Percentiles rank a stretch among this genome's conserved stretches.
phyloP scores from a whole-genome alignment of 2,797 vertebrate species.

The Crocidura indochinensis region DNA sequence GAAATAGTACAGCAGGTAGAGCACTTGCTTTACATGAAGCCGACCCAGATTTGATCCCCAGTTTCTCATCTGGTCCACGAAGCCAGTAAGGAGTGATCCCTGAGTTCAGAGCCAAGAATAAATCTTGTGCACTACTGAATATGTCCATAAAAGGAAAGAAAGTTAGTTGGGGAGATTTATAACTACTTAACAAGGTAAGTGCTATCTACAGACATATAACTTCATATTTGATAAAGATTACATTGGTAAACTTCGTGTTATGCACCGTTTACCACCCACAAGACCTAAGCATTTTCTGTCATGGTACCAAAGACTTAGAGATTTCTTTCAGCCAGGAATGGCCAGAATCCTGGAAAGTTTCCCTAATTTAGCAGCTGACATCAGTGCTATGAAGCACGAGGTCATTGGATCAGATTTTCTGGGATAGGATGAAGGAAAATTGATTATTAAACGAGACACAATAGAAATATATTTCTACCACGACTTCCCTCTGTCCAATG shows the following conservation, averaged over 20 bases:
- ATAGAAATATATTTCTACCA: conserved; percentile 73
- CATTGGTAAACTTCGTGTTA: not conserved
- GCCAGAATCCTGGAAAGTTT: not conserved
- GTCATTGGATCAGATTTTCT: no score
- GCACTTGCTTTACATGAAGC: no score
- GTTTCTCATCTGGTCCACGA: no score
- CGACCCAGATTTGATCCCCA: no score
- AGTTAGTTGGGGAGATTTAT: no score
- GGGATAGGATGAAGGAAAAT: not conserved
- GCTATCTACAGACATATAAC: not conserved
- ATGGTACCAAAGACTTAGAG: no score
- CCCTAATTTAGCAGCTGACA: not conserved
- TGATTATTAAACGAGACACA: not conserved
- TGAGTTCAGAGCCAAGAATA: no score
- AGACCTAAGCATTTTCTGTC: not conserved
- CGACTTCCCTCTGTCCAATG: conserved; percentile 54
- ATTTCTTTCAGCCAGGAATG: not conserved
- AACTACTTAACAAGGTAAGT: not conserved
- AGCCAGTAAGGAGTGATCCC: no score
- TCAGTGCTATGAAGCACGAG: not conserved
- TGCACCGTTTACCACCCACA: not conserved
- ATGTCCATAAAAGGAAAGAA: no score
- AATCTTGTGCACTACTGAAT: no score
- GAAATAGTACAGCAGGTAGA: no score
- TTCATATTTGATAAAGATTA: not conserved